phyloP scores from a whole-genome alignment of 2,888 invertebrate species.

The Ypsolopha sequella region DNA sequence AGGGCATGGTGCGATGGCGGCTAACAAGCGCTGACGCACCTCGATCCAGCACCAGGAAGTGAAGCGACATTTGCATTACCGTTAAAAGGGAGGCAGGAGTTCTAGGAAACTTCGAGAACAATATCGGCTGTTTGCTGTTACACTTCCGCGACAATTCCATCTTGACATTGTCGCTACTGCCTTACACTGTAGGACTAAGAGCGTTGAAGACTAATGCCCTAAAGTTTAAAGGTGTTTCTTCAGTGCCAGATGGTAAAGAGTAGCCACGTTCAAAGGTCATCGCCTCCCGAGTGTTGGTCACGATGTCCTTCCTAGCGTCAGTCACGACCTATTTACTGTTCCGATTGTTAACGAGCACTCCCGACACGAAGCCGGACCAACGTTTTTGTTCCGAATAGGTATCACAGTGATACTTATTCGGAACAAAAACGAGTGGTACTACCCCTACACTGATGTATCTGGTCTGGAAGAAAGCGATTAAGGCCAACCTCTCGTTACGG shows the following conservation, averaged over 20 bases:
- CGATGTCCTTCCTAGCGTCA: constrained; percentile 46
- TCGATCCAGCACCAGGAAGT: constrained; percentile 42
- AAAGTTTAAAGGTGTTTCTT: constrained; percentile 12
- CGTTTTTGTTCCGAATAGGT: constrained; percentile 15
- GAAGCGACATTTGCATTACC: constrained; percentile 53
- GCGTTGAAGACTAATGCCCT: constrained; percentile 37
- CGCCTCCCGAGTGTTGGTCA: constrained; percentile 43
- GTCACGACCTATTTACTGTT: constrained; percentile 63
- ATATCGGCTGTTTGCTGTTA: too few species aligned
- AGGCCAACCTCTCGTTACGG: constrained; percentile 16
- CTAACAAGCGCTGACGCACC: constrained; percentile 42
- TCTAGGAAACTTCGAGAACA: constrained; percentile 31
- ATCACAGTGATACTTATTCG: constrained; percentile 4
- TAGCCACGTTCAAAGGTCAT: constrained; percentile 41
- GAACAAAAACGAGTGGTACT: too few species aligned
- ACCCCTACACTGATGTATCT: too few species aligned
- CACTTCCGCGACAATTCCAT: too few species aligned
- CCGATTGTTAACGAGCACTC: constrained; percentile 37
- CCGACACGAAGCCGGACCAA: constrained; percentile 15
- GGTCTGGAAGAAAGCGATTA: constrained; percentile 29
- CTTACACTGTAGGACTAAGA: too few species aligned
- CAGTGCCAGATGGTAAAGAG: neutral
- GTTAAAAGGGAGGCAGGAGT: constrained; percentile 29
- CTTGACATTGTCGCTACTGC: too few species aligned
- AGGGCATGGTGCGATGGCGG: constrained; percentile 24